phyloP scores from a whole-genome alignment of 2,888 invertebrate species.

The Lepidochrysops patricia region DNA sequence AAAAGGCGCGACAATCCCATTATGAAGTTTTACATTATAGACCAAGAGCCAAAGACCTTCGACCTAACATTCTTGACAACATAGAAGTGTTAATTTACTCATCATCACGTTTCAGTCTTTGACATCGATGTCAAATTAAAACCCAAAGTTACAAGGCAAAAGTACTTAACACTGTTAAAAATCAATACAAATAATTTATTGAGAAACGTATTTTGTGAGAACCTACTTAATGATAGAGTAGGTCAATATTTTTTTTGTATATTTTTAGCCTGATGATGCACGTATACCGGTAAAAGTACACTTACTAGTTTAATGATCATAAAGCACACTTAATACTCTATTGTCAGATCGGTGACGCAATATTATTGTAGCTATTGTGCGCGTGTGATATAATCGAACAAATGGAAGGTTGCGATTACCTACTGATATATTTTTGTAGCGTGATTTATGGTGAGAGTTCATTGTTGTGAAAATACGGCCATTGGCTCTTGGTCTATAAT shows the following conservation, averaged over 20 bases:
- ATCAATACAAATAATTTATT: neutral
- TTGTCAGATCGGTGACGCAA: constrained; percentile 24
- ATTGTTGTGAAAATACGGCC: constrained; percentile 1
- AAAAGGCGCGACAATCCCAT: neutral
- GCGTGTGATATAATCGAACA: constrained; percentile 26
- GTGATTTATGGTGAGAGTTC: constrained; percentile 20
- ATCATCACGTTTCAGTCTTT: neutral
- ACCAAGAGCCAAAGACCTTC: neutral
- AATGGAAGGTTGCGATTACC: constrained; percentile 20
- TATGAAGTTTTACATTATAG: neutral
- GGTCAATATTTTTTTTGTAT: neutral
- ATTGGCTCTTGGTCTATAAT: neutral
- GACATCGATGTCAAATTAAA: neutral
- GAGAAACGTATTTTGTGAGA: neutral
- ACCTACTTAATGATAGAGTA: neutral
- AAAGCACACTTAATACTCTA: constrained; percentile 16
- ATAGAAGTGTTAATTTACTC: constrained; percentile 7
- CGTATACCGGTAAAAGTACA: neutral
- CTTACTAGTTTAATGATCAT: neutral
- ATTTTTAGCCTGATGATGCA: neutral
- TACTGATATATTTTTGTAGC: constrained; percentile 19
- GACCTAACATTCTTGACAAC: neutral
- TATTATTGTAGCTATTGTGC: constrained; percentile 21
- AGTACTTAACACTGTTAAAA: neutral
- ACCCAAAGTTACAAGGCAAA: neutral